Base-by-base conservation (phyloP, 2,888 invertebrate species). In the Callimorpha dominula region DNA sequence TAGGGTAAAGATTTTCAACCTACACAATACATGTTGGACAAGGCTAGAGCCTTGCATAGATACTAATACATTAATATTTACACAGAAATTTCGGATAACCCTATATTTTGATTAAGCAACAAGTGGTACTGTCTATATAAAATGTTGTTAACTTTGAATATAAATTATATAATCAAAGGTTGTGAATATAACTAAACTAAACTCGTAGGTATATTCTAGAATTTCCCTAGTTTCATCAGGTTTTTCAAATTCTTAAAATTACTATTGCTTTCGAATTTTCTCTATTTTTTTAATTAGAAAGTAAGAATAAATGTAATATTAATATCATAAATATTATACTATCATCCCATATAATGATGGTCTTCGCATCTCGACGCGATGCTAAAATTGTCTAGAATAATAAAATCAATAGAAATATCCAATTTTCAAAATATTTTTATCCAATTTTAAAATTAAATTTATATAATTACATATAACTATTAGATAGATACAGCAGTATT, bases 401-500 rank as follows among this genome's bases (percentile, higher is more conserved):
- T 17, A 63, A 20, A 71, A 75, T 70, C 42, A 17, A 70, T 70
- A 75, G 63, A 72, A 52, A 17, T 66, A 40, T 71, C 65, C 52
- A 43, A 66, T 82, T 71, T 73, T 74, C 66, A 76, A 50, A 57
- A 20, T 11, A 0, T 20, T 57, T 57, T 20, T 71, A 70, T 74
- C 70, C 6, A 6, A 63, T 63, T 15, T 40, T n/a, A 57, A 57
- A 57, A 63, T 50, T 40, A 71, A 66, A 42, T 42, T 42, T 6
- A 52, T 73, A 77, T 72, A 71, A 65, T 70, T 43, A 75, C 43
- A 74, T 65, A 73, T 54, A 65, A 72, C 80, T 71, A 70, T 70
- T 50, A 65, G 60, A 49, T 76, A 71, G 50, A 68, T 63, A 65
- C 66, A 75, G 42, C 46, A 65, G 49, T 73, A 93, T 96, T 95